Evolutionary conservation across 2,797 vertebrate species (phyloP).

Genomic region (Emydoidea blandingii): DNA sequence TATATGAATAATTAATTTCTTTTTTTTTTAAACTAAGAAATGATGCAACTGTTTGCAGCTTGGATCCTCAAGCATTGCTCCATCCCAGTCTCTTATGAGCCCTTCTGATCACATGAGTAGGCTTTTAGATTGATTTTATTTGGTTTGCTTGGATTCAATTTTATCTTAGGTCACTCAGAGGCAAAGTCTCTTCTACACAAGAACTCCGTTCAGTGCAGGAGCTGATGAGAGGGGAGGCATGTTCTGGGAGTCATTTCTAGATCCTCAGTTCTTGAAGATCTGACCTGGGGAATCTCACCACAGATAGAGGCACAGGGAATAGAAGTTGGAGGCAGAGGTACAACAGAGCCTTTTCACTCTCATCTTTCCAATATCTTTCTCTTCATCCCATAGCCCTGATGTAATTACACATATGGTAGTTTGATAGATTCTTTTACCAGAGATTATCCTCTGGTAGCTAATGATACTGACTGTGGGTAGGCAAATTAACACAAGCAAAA

Average conservation of each 20-base stretch:
- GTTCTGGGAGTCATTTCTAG: background rate
- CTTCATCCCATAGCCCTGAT: background rate
- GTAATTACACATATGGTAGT: background rate
- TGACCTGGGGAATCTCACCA: background rate
- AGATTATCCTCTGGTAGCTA: too few species aligned
- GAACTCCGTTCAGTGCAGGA: background rate
- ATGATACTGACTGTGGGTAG: too few species aligned
- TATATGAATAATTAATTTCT: background rate
- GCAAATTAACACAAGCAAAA: too few species aligned
- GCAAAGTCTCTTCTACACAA: background rate
- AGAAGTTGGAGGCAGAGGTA: background rate
- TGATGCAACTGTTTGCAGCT: rapidly evolving
- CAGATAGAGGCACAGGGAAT: rapidly evolving
- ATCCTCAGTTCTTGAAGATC: background rate
- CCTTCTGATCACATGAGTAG: background rate
- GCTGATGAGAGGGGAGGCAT: background rate
- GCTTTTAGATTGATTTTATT: background rate
- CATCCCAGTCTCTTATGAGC: background rate
- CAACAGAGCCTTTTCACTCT: background rate
- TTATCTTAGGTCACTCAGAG: background rate
- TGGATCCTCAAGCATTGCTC: background rate
- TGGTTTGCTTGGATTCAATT: too few species aligned
- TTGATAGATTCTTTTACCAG: too few species aligned
- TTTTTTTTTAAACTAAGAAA: background rate
- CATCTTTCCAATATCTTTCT: background rate